Conservation (phyloP, 1,140 invertebrate genomes). For the Hylaeus volcanicus region DNA sequence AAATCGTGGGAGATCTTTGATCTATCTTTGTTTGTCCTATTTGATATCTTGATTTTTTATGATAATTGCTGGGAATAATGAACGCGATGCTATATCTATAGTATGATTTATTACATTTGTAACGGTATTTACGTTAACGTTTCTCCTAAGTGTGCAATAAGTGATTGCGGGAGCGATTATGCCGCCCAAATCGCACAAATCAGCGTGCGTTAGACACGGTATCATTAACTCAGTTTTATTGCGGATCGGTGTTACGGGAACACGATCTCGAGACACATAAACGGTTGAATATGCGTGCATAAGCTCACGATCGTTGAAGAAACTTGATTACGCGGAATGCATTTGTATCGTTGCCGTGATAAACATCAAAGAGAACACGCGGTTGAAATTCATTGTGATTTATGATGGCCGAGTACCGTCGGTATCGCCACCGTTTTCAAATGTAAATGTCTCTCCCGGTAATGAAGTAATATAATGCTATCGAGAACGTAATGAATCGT, state of each 20-base stretch:
- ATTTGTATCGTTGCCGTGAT: constrained; percentile 47
- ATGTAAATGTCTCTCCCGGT: constrained; percentile 32
- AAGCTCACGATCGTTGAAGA: constrained; percentile 9
- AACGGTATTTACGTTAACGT: constrained; percentile 45
- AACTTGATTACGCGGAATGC: constrained; percentile 47
- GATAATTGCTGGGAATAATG: background rate
- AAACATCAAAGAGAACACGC: constrained; percentile 45
- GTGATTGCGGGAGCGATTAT: constrained; percentile 51
- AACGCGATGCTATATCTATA: constrained; percentile 17
- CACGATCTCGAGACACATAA: constrained; percentile 31
- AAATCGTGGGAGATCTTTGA: background rate
- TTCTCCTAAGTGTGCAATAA: constrained; percentile 45
- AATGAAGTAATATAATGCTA: constrained; percentile 37
- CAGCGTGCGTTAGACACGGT: constrained; percentile 31
- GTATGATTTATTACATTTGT: constrained; percentile 45
- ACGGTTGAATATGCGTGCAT: background rate
- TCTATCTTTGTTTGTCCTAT: background rate
- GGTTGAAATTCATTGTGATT: constrained; percentile 44
- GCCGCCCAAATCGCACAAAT: constrained; percentile 50
- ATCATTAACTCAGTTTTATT: constrained; percentile 43
- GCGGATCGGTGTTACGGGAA: constrained; percentile 36
- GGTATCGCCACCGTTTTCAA: constrained; percentile 33
- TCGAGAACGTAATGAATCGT: constrained; percentile 22
- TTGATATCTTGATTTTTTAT: constrained; percentile 11
- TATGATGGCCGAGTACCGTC: constrained; percentile 22